Conservation (phyloP, 1,140 invertebrate genomes). For the Holcopasites calliopsidis region DNA sequence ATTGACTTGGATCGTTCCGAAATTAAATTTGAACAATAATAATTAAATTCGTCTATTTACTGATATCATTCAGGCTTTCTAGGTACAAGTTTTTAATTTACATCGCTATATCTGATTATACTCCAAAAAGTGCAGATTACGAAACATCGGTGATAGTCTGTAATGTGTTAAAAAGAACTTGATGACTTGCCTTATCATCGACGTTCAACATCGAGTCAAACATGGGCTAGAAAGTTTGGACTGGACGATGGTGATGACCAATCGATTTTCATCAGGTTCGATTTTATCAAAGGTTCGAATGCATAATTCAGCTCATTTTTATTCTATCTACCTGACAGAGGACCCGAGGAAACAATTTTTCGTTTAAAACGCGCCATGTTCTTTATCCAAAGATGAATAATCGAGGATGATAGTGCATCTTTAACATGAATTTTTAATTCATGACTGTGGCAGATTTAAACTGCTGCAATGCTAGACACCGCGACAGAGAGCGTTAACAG, state of each 20-base stretch:
- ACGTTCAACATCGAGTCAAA: neutral
- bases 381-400: neutral
- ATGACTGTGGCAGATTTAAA: too few relatives aligned
- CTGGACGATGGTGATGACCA: neutral
- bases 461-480: too few relatives aligned
- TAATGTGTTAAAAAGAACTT: too few relatives aligned
- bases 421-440: neutral
- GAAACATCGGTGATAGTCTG: too few relatives aligned
- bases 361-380: neutral
- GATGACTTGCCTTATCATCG: neutral
- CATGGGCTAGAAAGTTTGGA: neutral
- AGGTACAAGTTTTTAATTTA: too few relatives aligned
- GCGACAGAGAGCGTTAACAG: neutral
- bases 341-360: neutral
- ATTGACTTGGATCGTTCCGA: neutral
- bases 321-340: neutral
- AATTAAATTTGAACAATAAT: conserved; percentile 6
- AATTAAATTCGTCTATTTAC: neutral
- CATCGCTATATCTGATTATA: too few relatives aligned
- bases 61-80: too few relatives aligned
- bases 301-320: neutral
- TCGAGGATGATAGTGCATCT: neutral
- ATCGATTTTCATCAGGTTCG: neutral
- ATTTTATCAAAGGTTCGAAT: neutral
- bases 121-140: too few relatives aligned